Percentiles rank a stretch among this genome's conserved stretches.
phyloP scores from a whole-genome alignment of 2,888 invertebrate genomes.

The Napeogenes inachia region DNA sequence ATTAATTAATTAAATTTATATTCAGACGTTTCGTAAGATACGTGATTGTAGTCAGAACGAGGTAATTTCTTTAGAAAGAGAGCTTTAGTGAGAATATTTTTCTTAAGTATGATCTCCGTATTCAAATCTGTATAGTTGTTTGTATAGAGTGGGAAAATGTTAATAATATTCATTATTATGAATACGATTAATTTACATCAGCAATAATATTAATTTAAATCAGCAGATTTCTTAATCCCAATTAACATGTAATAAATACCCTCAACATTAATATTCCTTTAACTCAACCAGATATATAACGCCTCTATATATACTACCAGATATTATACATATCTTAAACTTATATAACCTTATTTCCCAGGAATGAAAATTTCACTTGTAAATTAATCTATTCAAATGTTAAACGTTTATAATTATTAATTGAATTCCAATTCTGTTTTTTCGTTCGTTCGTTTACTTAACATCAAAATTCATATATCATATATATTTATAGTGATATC shows the following conservation, averaged over 20 bases:
- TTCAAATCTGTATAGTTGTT: background rate
- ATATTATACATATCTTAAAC: too few species aligned
- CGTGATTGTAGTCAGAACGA: constrained; percentile 18
- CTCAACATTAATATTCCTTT: too few species aligned
- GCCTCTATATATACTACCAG: too few species aligned
- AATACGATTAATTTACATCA: too few species aligned
- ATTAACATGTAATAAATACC: too few species aligned
- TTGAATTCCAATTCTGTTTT: background rate
- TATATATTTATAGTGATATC: background rate
- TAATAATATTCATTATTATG: too few species aligned
- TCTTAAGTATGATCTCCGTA: background rate
- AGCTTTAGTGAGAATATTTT: background rate
- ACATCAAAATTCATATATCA: background rate
- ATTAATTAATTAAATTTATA: constrained; percentile 27
- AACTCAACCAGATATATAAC: too few species aligned
- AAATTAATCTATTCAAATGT: background rate
- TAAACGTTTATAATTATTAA: background rate
- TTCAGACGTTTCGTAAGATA: constrained; percentile 22
- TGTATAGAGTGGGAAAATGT: too few species aligned
- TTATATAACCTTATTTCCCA: too few species aligned
- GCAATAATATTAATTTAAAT: too few species aligned
- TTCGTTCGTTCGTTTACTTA: background rate
- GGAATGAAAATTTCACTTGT: too few species aligned
- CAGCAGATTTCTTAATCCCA: too few species aligned
- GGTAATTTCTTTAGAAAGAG: background rate